Percentiles rank a stretch among this genome's conserved stretches.
Conservation (phyloP, 1,140 invertebrate genomes). For the Propsilocerus akamusi region DNA sequence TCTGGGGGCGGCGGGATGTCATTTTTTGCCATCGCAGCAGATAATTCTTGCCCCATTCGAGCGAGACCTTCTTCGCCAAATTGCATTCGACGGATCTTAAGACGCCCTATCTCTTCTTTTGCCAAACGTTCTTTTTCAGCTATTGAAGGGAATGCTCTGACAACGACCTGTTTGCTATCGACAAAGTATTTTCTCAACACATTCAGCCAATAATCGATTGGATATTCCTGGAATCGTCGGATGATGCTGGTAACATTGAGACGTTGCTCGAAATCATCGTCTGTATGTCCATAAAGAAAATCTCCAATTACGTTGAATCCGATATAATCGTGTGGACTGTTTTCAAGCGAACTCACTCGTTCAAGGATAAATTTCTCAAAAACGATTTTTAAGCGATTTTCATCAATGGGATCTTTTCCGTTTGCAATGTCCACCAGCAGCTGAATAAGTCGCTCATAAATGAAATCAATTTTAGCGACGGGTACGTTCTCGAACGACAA, state of each 20-base stretch:
- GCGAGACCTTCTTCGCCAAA: slow-evolving; percentile 50
- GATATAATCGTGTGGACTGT: slow-evolving; percentile 51
- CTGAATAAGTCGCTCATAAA: slow-evolving; percentile 38
- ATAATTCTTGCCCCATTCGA: slow-evolving; percentile 36
- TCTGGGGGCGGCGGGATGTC: slow-evolving; percentile 48
- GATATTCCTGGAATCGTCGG: slow-evolving; percentile 39
- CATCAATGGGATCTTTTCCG: slow-evolving; percentile 40
- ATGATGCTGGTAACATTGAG: slow-evolving; percentile 50
- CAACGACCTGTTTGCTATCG: slow-evolving; percentile 29
- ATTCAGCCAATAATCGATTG: slow-evolving; percentile 47
- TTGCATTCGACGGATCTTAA: slow-evolving; percentile 37
- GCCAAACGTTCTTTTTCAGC: slow-evolving; percentile 36
- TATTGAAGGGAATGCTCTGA: slow-evolving; percentile 35
- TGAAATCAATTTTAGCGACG: slow-evolving; percentile 36
- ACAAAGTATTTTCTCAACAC: slow-evolving; percentile 54
- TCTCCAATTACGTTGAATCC: slow-evolving; percentile 63
- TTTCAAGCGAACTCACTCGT: slow-evolving; percentile 50
- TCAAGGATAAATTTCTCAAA: slow-evolving; percentile 54
- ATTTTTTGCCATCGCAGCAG: slow-evolving; percentile 53
- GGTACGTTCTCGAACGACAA: slow-evolving; percentile 65
- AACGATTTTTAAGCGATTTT: slow-evolving; percentile 51
- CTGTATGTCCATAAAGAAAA: slow-evolving; percentile 56
- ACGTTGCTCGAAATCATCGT: slow-evolving; percentile 48
- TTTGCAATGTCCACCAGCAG: slow-evolving; percentile 32
- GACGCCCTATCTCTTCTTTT: slow-evolving; percentile 41